phyloP scores from a whole-genome alignment of 2,797 vertebrate species.

The Lepidocolaptes lacrymiger region DNA sequence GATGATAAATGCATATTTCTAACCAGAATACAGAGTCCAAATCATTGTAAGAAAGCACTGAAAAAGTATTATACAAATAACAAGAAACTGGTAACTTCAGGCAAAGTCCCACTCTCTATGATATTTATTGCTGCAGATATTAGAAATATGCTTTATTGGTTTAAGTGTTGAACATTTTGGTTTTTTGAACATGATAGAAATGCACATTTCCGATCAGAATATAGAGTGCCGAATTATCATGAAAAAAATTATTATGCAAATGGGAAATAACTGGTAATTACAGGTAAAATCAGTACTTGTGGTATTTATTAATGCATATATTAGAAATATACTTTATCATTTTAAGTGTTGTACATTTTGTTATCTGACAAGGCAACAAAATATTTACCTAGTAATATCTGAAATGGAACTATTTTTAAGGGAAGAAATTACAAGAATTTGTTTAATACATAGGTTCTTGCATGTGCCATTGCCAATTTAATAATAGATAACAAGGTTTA shows the following conservation, averaged over 20 bases:
- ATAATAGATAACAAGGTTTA: neutral
- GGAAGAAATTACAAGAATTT: neutral
- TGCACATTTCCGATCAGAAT: neutral
- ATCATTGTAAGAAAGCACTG: neutral
- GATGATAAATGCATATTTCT: neutral
- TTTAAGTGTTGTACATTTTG: neutral
- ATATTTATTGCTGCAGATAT: neutral
- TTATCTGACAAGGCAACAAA: neutral
- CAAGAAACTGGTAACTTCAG: neutral
- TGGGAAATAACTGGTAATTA: neutral
- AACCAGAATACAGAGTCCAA: neutral
- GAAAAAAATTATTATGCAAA: neutral
- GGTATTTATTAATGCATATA: neutral
- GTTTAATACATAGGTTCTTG: neutral
- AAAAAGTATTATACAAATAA: constrained; percentile 18
- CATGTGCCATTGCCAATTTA: neutral
- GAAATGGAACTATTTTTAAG: neutral
- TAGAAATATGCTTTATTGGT: neutral
- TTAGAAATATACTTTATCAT: neutral
- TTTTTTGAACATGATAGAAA: neutral
- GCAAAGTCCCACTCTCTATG: neutral
- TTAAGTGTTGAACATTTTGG: neutral
- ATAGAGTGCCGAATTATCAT: neutral
- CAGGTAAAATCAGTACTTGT: neutral
- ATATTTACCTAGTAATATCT: neutral